Evolutionary conservation across 2,113 vertebrate genomes (phyloP), one percentile per base, ranked within the genome.

Genomic region (Spilogale gracilis): DNA sequence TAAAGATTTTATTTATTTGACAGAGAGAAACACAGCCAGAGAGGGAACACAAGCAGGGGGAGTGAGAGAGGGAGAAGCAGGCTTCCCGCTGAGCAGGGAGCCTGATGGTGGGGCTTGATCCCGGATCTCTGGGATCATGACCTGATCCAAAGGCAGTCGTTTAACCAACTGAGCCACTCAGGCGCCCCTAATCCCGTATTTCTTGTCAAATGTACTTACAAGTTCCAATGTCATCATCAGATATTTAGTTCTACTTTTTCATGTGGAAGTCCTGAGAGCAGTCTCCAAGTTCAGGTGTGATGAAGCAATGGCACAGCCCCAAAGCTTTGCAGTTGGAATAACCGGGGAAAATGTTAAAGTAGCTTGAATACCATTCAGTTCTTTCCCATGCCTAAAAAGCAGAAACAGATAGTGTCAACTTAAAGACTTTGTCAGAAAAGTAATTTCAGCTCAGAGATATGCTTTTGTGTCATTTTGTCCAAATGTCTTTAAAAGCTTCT

Each of bases 181-280:
- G 38, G 38, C 38, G 38, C 38, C 38, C 38, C 38, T 65, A 93
- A 38, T 89, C 32, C 23, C 23, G 9, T 9, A 94, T 83, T 96
- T 93, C 23, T 97, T 93, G 20, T 79, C 45, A 97, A 95, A 76
- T 82, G 16, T 20, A 63, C 14, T 56, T 89, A 91, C 32, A 94
- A 18, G 5, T 81, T 87, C 27, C 43, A 79, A 8, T 91, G 50
- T 83, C 52, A 60, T 91, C 74, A 78, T 96, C 32, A 79, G 43
- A 65, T 90, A 94, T 84, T 91, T 95, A 90, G 78, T 74, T 97
- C 82, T 81, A 91, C 91, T 96, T 97, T 97, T 97, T 91, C 21
- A 38, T 82, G 18, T 91, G 58, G 73, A 65, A 91, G 52, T 63
- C 58, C 81, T 82, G 30, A 76, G 67, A 61, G 32, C 23, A 82